Conservation (phyloP, 2,797 vertebrate genomes). For the Sebastolobus altivelis region DNA sequence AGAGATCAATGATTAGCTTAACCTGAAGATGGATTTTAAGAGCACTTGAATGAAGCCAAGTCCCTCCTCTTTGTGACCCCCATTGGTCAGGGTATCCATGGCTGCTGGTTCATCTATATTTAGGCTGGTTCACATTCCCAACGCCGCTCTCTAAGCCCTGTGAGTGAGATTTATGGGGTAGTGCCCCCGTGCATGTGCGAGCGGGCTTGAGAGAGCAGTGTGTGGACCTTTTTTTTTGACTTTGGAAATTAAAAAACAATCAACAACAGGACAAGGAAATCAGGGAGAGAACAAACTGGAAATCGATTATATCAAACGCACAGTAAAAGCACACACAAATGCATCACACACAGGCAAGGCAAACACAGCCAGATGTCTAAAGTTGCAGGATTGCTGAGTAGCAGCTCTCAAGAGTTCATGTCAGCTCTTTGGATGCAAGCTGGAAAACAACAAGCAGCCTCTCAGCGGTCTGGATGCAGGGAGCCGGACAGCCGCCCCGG, state of each 20-base stretch:
- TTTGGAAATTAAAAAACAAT: slow-evolving; percentile 18
- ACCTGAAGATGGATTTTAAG: slow-evolving; percentile 59
- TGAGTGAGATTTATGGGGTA: slow-evolving; percentile 82
- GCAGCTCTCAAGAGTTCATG: slow-evolving; percentile 56
- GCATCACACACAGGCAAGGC: slow-evolving; percentile 14
- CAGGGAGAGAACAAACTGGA: not conserved
- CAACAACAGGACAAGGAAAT: not conserved
- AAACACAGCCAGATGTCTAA: slow-evolving; percentile 22
- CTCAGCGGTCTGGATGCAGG: slow-evolving; percentile 64
- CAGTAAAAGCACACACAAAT: not conserved
- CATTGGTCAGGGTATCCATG: slow-evolving; percentile 81
- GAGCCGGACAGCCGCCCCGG: slow-evolving; percentile 36
- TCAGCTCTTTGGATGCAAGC: slow-evolving; percentile 66
- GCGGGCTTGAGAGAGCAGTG: slow-evolving; percentile 27
- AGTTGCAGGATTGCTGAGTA: slow-evolving; percentile 53
- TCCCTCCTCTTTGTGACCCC: slow-evolving; percentile 73
- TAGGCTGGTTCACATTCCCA: slow-evolving; percentile 84
- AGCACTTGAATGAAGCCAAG: slow-evolving; percentile 65
- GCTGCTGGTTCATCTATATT: slow-evolving; percentile 84
- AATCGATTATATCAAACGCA: not conserved
- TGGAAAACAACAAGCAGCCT: slow-evolving; percentile 68
- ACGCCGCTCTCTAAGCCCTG: slow-evolving; percentile 78
- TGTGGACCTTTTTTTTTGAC: slow-evolving; percentile 38
- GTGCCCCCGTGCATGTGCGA: slow-evolving; percentile 63
- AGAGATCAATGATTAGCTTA: slow-evolving; percentile 32